Base-by-base conservation (phyloP, 2,797 vertebrate genomes). In the Acipenser transmontanus region DNA sequence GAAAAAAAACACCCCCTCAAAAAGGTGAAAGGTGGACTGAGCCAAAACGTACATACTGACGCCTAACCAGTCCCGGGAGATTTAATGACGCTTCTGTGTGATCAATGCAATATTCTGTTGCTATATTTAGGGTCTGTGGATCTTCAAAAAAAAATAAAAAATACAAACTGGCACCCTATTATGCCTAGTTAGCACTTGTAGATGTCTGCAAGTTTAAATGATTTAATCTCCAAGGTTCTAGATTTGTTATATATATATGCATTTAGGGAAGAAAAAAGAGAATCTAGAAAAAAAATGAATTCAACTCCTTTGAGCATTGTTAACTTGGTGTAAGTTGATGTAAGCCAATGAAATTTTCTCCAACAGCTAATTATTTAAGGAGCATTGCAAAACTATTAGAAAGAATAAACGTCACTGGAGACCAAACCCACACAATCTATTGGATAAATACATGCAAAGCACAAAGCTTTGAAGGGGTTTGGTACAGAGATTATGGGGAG, bases 111-210 rank as follows among this genome's bases (percentile, higher is more conserved):
- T 87, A 84, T 81, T 88, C 78, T 77, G 82, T 78, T 57, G 83
- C 82, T 89, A 88, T 85, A 91, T 89, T 88, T 91, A 91, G 86
- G 79, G 70, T 71, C 69, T 70, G 68, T 78, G 73, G 70, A 76
- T 87, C 80, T 83, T 83, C 77, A 78, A 84, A 14, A 61, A 66
- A 8, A 60, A 60, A 4, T 1, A 61, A 61, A 34, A 61, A 8
- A 47, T 85, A 34, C 34, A 34, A 34, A 34, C 34, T 34, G 78
- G 82, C 78, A 87, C 82, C 78, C 87, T 79, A 82, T 79, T 69
- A 72, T 78, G 78, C 84, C 80, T 87, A 89, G 90, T 89, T 89
- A 87, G 76, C 77, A 85, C 73, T 76, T 73, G 74, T 76, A 65
- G 71, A 72, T 80, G 74, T 80, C 80, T 81, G 66, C 76, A 86